Evolutionary conservation across 37 sponge, comb jelly and placozoan species (phyloP), one percentile per base, ranked within the genome.

Genomic region (Chondrosia reniformis): DNA sequence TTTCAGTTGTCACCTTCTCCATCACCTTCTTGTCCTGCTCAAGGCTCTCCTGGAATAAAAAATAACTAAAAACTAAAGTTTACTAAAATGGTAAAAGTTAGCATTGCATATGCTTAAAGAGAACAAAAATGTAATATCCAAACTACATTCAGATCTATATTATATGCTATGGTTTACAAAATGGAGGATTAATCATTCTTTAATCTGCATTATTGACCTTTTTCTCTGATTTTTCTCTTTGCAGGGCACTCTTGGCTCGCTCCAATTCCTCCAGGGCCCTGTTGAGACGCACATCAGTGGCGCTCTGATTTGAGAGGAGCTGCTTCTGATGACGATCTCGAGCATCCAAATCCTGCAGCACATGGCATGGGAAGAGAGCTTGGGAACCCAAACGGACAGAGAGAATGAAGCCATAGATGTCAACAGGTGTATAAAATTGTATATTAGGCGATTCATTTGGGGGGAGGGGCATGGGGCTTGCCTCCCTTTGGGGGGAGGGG

Each of bases 231-330:
- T 57, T 88, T 56, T 75, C 67, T 27, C 79, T 83, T 66, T 89
- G 87, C 15, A 95, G 46, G 1, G 75, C 78, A 25, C 63, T 27
- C 61, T 95, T 99, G 85, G 91, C 86, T 72, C 79, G 90, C 77
- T 99, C 99, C 0, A 85, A 77, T 34, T 99, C 99, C 67, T 99
- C 99, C 75, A 91, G 36, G 17, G 94, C 96, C 77, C 99, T 77
- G 84, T 99, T 93, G 37, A 99, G 77, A 33, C 96, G 37, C 39
- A 96, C 95, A 81, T 98, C 99, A 46, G 92, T 80, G 19, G 85
- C 81, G 57, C 85, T 86, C 42, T 98, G 99, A 55, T 76, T 76
- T 31, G 49, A 67, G 32, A 75, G 65, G 25, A 78, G 78, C 78
- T 95, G 87, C 75, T 81, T 85, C 65, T 95, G 93, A 32, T 63